Evolutionary conservation across 2,888 invertebrate species (phyloP).

Genomic region (Tinea pellionella): DNA sequence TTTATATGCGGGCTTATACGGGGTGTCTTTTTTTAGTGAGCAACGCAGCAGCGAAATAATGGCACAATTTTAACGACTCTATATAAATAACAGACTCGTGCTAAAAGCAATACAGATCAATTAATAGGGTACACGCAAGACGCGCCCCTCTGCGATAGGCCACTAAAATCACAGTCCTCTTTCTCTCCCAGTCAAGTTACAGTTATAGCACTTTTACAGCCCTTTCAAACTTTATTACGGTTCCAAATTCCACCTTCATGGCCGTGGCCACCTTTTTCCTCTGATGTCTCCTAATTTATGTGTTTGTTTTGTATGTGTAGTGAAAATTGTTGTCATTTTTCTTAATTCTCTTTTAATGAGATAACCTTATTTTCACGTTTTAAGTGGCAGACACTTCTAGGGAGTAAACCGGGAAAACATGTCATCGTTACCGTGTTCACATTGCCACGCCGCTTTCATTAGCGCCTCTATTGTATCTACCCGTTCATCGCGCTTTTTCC

Average conservation of each 20-base stretch:
- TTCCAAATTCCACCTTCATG: slow-evolving; percentile 53
- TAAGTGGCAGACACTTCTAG: no score
- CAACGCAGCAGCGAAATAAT: background rate
- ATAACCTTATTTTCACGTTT: no score
- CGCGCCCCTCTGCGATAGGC: slow-evolving; percentile 37
- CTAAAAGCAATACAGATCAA: slow-evolving; percentile 35
- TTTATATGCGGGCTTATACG: background rate
- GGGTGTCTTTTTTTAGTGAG: background rate
- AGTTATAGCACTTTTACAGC: slow-evolving; percentile 68
- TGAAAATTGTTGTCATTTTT: background rate
- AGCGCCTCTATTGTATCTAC: no score
- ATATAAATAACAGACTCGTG: slow-evolving; percentile 9
- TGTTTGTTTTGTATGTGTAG: slow-evolving; percentile 39
- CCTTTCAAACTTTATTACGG: slow-evolving; percentile 68
- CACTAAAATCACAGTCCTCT: slow-evolving; percentile 64
- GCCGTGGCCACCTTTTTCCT: slow-evolving; percentile 23
- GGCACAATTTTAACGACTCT: slow-evolving; percentile 11
- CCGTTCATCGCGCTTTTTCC: no score
- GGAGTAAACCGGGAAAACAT: no score
- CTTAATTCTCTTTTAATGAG: no score
- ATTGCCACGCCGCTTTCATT: no score
- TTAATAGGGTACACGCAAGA: slow-evolving; percentile 53
- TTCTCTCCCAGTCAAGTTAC: slow-evolving; percentile 41
- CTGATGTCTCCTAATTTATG: slow-evolving; percentile 15
- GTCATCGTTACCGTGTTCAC: no score